Base-by-base conservation (phyloP, 2,888 invertebrate species). In the Drosophila mettleri region DNA sequence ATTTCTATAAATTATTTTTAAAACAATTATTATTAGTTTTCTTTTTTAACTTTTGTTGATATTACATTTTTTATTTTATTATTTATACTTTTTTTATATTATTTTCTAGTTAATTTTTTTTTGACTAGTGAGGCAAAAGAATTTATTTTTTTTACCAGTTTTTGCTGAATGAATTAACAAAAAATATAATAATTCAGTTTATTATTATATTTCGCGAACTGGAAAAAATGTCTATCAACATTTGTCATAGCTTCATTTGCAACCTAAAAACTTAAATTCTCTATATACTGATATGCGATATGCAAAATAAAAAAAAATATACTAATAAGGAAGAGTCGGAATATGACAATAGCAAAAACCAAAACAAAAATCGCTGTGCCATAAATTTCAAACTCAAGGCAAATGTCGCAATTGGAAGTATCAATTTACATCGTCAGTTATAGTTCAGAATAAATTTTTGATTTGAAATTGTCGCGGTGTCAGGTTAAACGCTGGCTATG, bases 351-450 rank as follows among this genome's bases (percentile, higher is more conserved):
- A 67, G 46, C 31, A 10, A 52, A 14, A 39, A 60, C 43, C 31
- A 10, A 52, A 14, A 39, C 57, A 43, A n/a, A 34, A 57, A 48
- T 59, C 34, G 67, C 65, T 54, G 58, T 69, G 67, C 52, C 48
- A 63, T 67, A 62, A 68, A 57, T 60, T 62, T 24, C 20, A 49
- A 55, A 65, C 38, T 57, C 64, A 76, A 80, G 68, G 66, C 68
- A 78, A 82, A 61, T 70, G 68, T 67, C 67, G 68, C 67, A 65
- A 71, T 38, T 36, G 29, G 38, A 18, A 22, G 27, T 29, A 33
- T 76, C 75, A 58, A 57, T 62, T 82, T 80, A 57, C 64, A 64
- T 59, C 54, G 27, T 27, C 48, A 9, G 14, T 57, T 62, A 67
- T 38, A 34, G 49, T 61, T 58, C 48, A 31, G 57, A 71, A 53